Evolutionary conservation across 2,113 vertebrate species (phyloP).

Genomic region (Strix uralensis): DNA sequence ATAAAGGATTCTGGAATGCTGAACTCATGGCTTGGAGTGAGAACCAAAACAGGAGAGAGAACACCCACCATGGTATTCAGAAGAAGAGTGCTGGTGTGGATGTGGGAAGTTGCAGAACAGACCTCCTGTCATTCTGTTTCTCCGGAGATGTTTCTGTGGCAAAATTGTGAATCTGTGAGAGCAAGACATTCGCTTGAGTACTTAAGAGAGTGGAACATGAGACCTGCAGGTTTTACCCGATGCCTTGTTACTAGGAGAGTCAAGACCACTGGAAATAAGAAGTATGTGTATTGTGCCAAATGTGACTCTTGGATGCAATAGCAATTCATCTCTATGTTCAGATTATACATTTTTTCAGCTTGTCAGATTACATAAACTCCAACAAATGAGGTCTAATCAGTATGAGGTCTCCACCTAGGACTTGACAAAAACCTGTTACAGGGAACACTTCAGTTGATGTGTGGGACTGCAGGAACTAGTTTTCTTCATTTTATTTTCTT

Average conservation of each 20-base stretch:
- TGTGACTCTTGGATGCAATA: background rate
- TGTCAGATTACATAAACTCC: background rate
- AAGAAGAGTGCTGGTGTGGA: background rate
- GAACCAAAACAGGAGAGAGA: background rate
- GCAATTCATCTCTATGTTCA: background rate
- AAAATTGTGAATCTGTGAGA: background rate
- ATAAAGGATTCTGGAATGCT: background rate
- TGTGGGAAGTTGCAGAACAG: background rate
- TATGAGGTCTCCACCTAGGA: background rate
- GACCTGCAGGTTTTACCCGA: background rate
- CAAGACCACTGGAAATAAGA: background rate
- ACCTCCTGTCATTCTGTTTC: background rate
- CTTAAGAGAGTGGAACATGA: background rate
- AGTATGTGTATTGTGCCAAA: background rate
- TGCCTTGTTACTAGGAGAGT: background rate
- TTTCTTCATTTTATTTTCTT: background rate
- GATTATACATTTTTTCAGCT: background rate
- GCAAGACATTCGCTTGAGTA: background rate
- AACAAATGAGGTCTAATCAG: background rate
- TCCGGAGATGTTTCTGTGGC: rapidly evolving
- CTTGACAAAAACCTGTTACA: background rate
- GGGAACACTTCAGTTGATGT: rapidly evolving
- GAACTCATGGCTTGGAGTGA: background rate
- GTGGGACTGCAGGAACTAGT: background rate
- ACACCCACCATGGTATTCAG: background rate